Evolutionary conservation across 1,140 invertebrate species (phyloP), one percentile per base, ranked within the genome.

Genomic region (Zaprionus vittiger): DNA sequence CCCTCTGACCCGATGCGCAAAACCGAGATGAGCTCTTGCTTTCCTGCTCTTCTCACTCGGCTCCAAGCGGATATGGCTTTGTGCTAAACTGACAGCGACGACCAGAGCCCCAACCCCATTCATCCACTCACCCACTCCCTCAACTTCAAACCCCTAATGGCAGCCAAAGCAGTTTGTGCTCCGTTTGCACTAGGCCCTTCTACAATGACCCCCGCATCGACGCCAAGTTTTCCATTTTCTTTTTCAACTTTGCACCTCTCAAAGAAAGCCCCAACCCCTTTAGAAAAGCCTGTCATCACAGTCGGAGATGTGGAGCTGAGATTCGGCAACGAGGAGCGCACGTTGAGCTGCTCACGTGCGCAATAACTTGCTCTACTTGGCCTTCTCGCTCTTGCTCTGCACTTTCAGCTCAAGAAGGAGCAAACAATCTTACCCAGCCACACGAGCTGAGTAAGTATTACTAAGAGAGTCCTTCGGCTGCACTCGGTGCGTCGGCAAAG

Each of bases 1-100:
- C 76, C 85, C 85, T 80, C 71, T 81, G 73, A 84, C 82, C 85
- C 81, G 74, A 89, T 74, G 84, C 79, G 71, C 78, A 87, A 87
- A 87, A 84, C 84, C 81, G 72, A 83, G 81, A 83, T 89, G 84
- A 89, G 84, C 84, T 71, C 75, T 77, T 72, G 82, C 77, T 79
- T 82, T 82, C 4, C 20, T 38, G 55, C 65, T 15, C 28, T 14
- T 17, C 34, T 24, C 24, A 5, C 28, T 28, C 41, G 26, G 54
- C 47, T 79, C 80, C 74, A 71, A 77, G 67, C 80, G 84, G 71
- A 89, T 84, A 87, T 81, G 84, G 81, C 84, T 89, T 87, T 87
- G 84, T 89, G 78, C 84, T 81, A 84, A 87, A 87, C 84, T 87
- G 84, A 89, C 81, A 67, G 63, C 38, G 52, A 57, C 60, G 52